Conservation (phyloP, 1,140 invertebrate species). For the Caenorhabditis latens region DNA sequence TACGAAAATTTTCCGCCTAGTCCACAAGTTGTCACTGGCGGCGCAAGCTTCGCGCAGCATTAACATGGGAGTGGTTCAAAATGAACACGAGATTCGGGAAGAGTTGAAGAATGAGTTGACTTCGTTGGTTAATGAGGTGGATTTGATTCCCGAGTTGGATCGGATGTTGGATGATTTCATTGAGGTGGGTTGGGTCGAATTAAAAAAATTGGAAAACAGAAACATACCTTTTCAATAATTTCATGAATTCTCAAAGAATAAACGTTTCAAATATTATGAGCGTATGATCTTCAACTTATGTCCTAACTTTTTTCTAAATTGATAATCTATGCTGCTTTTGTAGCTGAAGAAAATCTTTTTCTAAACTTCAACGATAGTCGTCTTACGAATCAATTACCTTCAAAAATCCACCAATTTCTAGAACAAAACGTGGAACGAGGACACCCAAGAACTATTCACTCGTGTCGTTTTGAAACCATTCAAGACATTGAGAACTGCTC, state of each 20-base stretch:
- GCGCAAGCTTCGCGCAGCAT: slow-evolving; percentile 24
- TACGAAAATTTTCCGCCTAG: slow-evolving; percentile 43
- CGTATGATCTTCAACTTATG: too few species aligned
- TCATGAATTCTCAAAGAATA: too few species aligned
- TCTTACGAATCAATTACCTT: too few species aligned
- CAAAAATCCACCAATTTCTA: background rate
- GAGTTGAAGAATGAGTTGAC: slow-evolving; percentile 11
- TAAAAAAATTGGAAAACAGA: too few species aligned
- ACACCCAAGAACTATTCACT: slow-evolving; percentile 20
- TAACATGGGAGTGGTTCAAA: slow-evolving; percentile 24
- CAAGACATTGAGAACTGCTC: slow-evolving; percentile 80
- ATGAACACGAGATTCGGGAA: slow-evolving; percentile 24
- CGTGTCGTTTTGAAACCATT: slow-evolving; percentile 43
- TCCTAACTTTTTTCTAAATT: too few species aligned
- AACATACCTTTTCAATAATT: too few species aligned
- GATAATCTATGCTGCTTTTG: too few species aligned
- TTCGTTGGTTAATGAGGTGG: slow-evolving; percentile 33
- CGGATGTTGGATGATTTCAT: slow-evolving; percentile 41
- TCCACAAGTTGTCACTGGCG: slow-evolving; percentile 39
- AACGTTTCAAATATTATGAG: too few species aligned
- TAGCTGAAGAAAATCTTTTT: too few species aligned
- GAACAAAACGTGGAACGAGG: slow-evolving; percentile 50
- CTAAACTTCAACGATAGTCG: too few species aligned
- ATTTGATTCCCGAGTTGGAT: slow-evolving; percentile 40
- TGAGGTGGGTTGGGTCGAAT: background rate